Evolutionary conservation across 2,888 invertebrate genomes (phyloP).

Genomic region (Pemphredon lugubris): DNA sequence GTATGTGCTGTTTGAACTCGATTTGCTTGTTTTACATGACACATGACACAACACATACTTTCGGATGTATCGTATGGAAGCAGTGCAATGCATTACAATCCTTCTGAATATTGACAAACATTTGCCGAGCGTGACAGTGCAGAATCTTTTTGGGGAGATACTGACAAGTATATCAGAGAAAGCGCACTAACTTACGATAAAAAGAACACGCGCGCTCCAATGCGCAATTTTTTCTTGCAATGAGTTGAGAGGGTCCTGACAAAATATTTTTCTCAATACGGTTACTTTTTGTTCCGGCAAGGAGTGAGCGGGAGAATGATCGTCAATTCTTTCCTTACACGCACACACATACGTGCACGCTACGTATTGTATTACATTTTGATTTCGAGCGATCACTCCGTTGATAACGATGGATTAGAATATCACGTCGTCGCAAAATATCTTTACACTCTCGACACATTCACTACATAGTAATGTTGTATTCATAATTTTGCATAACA

Average conservation of each 20-base stretch:
- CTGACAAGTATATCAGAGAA: slow-evolving; percentile 43
- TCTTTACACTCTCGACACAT: slow-evolving; percentile 65
- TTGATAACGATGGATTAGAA: not conserved
- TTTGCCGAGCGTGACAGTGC: slow-evolving; percentile 58
- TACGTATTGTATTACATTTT: not conserved
- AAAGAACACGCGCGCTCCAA: not conserved
- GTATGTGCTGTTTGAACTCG: slow-evolving; percentile 45
- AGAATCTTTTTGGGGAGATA: slow-evolving; percentile 55
- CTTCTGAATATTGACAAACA: no score
- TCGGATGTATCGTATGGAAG: not conserved
- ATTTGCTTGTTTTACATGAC: slow-evolving; percentile 54
- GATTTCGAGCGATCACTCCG: not conserved
- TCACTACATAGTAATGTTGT: slow-evolving; percentile 65
- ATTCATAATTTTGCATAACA: slow-evolving; percentile 65
- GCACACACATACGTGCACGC: not conserved
- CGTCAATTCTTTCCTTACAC: slow-evolving; percentile 1
- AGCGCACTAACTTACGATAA: slow-evolving; percentile 65
- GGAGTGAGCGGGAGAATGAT: not conserved
- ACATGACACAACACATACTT: slow-evolving; percentile 41
- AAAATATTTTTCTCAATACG: slow-evolving; percentile 3
- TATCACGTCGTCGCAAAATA: slow-evolving; percentile 36
- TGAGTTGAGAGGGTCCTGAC: slow-evolving; percentile 57
- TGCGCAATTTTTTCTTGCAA: slow-evolving; percentile 31
- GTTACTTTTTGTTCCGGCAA: not conserved
- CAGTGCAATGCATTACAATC: no score